Evolutionary conservation across 2,113 vertebrate genomes (phyloP).

Genomic region (Stegostoma tigrinum): DNA sequence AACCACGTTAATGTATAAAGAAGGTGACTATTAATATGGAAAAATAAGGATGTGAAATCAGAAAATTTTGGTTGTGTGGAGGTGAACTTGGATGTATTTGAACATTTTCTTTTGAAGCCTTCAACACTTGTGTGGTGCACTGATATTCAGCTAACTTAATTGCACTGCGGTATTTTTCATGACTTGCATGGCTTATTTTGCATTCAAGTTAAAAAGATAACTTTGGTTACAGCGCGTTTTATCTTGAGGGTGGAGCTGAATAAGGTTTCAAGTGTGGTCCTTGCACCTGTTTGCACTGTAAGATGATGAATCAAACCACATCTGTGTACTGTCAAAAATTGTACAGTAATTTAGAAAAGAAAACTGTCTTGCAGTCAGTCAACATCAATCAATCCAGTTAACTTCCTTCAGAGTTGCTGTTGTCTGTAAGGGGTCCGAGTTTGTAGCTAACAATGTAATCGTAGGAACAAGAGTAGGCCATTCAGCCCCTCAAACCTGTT

Average conservation of each 20-base stretch:
- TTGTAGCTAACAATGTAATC: not conserved
- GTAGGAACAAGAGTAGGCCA: no score
- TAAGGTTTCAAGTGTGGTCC: not conserved
- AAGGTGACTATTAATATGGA: not conserved
- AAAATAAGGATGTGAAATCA: not conserved
- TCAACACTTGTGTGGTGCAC: not conserved
- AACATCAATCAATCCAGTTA: not conserved
- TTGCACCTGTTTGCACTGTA: not conserved
- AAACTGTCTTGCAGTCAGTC: not conserved
- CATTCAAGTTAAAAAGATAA: not conserved
- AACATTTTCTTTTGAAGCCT: not conserved
- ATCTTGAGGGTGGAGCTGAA: not conserved
- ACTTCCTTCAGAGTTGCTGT: not conserved
- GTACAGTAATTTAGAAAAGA: not conserved
- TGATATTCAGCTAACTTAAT: not conserved
- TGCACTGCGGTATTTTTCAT: not conserved
- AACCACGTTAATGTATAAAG: not conserved
- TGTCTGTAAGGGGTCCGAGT: no score
- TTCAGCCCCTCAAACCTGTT: no score
- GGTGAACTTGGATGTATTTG: not conserved
- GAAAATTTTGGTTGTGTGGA: not conserved
- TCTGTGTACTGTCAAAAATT: not conserved
- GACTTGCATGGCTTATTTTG: not conserved
- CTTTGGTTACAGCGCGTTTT: not conserved
- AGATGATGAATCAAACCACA: not conserved